phyloP scores from a whole-genome alignment of 2,797 vertebrate genomes.

The Pantherophis alleghaniensis region DNA sequence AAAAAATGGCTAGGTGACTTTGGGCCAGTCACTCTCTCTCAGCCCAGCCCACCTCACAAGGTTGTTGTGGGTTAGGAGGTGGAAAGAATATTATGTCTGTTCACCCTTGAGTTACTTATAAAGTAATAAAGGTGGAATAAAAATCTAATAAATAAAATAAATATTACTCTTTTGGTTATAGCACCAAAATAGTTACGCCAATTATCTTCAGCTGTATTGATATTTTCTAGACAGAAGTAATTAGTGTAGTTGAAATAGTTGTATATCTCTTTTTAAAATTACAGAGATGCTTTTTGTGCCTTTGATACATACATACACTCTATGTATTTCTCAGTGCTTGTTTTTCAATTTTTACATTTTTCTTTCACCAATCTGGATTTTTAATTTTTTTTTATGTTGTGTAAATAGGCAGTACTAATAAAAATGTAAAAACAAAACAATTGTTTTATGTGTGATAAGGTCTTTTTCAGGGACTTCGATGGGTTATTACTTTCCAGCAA shows the following conservation, averaged over 20 bases:
- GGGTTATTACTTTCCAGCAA: too few species aligned
- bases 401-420: neutral
- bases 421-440: neutral
- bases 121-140: too few species aligned
- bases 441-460: too few species aligned
- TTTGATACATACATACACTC: neutral
- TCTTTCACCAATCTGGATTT: neutral
- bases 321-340: neutral
- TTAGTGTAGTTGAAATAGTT: neutral
- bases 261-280: neutral
- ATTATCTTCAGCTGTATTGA: neutral
- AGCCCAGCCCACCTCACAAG: too few species aligned
- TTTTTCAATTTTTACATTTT: neutral
- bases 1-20: too few species aligned
- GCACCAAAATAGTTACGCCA: neutral
- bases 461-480: too few species aligned
- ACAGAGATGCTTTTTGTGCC: neutral
- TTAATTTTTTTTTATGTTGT: neutral
- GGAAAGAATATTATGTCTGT: too few species aligned
- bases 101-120: too few species aligned
- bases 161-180: too few species aligned
- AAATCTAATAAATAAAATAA: too few species aligned
- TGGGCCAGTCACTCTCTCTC: too few species aligned
- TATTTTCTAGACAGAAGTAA: neutral
- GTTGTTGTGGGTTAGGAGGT: too few species aligned